Percentiles rank a stretch among this genome's conserved stretches.
phyloP scores from a whole-genome alignment of 2,888 invertebrate genomes.

The Nomada ruficornis region DNA sequence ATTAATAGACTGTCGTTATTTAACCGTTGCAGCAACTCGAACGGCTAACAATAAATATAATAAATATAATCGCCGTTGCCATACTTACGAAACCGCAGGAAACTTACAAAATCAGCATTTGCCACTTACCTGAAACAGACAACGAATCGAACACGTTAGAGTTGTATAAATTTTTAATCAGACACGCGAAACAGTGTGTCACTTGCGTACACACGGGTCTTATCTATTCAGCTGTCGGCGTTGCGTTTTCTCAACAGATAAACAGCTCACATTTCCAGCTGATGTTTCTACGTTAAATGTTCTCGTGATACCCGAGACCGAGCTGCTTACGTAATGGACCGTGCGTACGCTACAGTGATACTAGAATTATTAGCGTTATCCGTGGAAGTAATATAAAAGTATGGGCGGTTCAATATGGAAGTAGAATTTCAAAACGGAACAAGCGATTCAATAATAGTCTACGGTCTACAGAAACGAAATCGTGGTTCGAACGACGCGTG shows the following conservation, averaged over 20 bases:
- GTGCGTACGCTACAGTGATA: background rate
- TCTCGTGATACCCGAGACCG: background rate
- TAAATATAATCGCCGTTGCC: slow-evolving; percentile 28
- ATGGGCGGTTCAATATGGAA: background rate
- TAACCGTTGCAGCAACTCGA: no score
- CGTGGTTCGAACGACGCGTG: no score
- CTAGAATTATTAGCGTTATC: background rate
- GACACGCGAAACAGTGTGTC: slow-evolving; percentile 10
- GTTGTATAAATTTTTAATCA: background rate
- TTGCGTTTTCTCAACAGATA: slow-evolving; percentile 33
- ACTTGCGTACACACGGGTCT: slow-evolving; percentile 25
- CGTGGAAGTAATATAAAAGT: background rate
- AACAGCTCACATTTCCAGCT: background rate
- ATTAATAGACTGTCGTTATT: no score
- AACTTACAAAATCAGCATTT: background rate
- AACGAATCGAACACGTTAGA: background rate
- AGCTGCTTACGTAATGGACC: background rate
- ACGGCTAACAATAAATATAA: no score
- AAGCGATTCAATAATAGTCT: no score
- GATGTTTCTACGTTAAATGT: background rate
- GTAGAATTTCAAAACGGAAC: background rate
- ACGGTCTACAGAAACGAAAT: no score
- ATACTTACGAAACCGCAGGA: background rate
- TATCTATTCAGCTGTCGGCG: slow-evolving; percentile 33
- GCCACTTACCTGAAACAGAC: slow-evolving; percentile 60